phyloP scores from a whole-genome alignment of 2,797 vertebrate genomes.

The Bovichtus diacanthus region DNA sequence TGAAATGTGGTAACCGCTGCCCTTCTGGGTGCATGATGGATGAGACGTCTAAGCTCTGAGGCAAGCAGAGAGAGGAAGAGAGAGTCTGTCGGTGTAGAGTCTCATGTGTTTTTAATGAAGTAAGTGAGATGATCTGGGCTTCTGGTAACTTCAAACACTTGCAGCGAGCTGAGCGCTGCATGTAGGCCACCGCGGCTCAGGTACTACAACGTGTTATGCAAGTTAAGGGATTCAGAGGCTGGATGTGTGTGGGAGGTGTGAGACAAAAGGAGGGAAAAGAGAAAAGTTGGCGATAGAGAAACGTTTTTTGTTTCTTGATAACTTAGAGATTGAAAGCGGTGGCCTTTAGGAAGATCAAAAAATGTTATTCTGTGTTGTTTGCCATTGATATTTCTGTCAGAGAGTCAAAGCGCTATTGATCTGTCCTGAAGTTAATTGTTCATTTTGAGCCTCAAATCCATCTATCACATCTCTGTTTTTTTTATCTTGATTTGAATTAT shows the following conservation, averaged over 20 bases:
- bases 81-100: conserved; percentile 37
- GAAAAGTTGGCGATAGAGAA: background rate
- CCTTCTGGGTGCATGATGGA: conserved; percentile 54
- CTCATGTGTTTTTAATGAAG: conserved; percentile 84
- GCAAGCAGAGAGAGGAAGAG: conserved; percentile 27
- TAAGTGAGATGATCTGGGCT: conserved; percentile 74
- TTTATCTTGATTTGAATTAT: conserved; percentile 29
- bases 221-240: conserved; percentile 35
- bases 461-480: conserved; percentile 6
- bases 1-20: conserved; percentile 49
- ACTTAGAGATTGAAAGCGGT: background rate
- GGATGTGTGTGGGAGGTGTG: conserved; percentile 28
- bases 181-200: conserved; percentile 60
- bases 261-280: background rate
- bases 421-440: background rate
- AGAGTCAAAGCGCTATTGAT: conserved; percentile 2
- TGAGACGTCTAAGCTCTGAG: conserved; percentile 56
- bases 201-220: conserved; percentile 56
- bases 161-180: conserved; percentile 33
- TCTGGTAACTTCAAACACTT: conserved; percentile 72
- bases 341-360: conserved; percentile 28
- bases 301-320: conserved; percentile 17
- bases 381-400: conserved; percentile 5
- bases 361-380: background rate
- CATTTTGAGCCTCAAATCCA: conserved; percentile 8